Evolutionary conservation across 2,888 invertebrate species (phyloP), one percentile per base, ranked within the genome.

Genomic region (Druceiella hillmani): DNA sequence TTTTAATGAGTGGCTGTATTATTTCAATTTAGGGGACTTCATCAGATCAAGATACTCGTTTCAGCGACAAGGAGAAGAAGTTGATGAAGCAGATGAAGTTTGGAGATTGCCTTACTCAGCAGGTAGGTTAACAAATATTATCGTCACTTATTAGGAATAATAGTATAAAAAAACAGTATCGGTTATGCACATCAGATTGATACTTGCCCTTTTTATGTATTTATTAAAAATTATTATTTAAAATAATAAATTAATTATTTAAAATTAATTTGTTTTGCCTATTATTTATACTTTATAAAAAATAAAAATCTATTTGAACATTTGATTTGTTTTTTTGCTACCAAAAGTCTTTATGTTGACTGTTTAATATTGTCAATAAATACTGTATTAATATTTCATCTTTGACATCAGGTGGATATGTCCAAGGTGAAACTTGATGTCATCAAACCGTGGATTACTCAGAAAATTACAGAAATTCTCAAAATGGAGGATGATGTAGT

Each of bases 31-130:
- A 98, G 97, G 99, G 99, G 48, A 99, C 98, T 17, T 95, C 88
- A 57, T 89, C 97, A 43, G 97, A 98, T 66, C 99, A 99, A 71
- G 99, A 99, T 67, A 97, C 93, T 57, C 85, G 99, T 58, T 99
- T 99, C 74, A 90, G 95, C 60, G 98, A 99, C 68, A 99, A 99
- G 70, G 97, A 98, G 70, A 98, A 99, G 71, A 99, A 99, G 62
- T 76, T 99, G 32, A 81, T 99, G 72, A 98, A 97, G 66, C 91
- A 92, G 64, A 95, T 99, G 95, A 93, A 90, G 65, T 99, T 99
- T 64, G 91, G 90, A 20, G 94, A 97, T 59, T 87, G 87, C 51
- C 76, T 99, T 29, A 86, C 87, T 49, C 89, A 87, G 62, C 91
- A 94, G 79, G 97, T 91, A 62, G 57, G 55, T 51, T 32, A 24